Evolutionary conservation across 37 sponge, comb jelly and placozoan species (phyloP).

Genomic region (Tethya wilhelma): DNA sequence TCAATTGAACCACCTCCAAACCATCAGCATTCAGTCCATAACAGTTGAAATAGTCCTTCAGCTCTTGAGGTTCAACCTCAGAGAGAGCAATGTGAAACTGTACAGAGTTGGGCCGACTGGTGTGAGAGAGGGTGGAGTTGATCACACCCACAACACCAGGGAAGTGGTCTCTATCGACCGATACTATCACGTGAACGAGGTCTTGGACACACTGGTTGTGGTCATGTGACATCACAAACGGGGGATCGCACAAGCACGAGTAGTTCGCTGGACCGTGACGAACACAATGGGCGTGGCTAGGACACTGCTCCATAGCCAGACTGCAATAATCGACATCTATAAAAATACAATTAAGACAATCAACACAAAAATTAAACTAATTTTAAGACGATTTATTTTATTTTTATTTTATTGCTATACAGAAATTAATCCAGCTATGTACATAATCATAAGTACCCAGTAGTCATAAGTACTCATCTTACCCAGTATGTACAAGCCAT

Average conservation of each 20-base stretch:
- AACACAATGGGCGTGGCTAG: constrained; percentile 53
- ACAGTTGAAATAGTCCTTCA: constrained; percentile 48
- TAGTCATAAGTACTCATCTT: neutral
- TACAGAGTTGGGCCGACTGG: constrained; percentile 8
- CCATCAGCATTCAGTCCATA: neutral
- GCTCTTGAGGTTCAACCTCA: neutral
- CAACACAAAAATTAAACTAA: too few species aligned
- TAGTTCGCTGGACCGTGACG: constrained; percentile 62
- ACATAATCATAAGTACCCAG: neutral
- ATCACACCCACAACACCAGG: constrained; percentile 42
- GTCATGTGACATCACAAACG: constrained; percentile 2
- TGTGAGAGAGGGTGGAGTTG: constrained; percentile 43
- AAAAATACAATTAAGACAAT: too few species aligned
- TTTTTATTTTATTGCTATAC: neutral
- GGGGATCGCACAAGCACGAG: constrained; percentile 51
- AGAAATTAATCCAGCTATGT: neutral
- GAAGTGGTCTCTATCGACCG: constrained; percentile 54
- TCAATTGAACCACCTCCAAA: constrained; percentile 25
- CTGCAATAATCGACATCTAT: constrained; percentile 73
- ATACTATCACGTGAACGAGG: constrained; percentile 44
- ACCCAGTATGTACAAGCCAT: constrained; percentile 70
- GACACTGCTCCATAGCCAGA: constrained; percentile 53
- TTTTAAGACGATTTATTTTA: neutral
- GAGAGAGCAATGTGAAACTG: constrained; percentile 49
- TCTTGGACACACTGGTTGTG: neutral